These are phyloP conservation scores for Seira musarum DNA, from an alignment of 2,888 invertebrate species.

Conservation along the genomic window DNA sequence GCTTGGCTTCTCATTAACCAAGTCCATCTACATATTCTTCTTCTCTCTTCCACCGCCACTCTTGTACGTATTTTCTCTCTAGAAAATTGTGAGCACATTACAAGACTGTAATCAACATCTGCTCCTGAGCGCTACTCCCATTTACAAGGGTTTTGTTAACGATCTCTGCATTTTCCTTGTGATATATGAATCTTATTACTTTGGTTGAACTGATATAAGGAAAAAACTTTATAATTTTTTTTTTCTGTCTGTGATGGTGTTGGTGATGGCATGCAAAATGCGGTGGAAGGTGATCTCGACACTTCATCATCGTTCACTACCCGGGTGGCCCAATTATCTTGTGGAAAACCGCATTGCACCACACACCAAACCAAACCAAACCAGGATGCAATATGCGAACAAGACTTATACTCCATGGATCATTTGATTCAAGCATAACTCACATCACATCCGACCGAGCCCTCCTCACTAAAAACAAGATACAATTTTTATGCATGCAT, in stretches of 20 bases:
- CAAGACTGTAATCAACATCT: constrained; percentile 49
- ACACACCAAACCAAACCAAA: too few relatives aligned
- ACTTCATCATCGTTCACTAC: constrained; percentile 70
- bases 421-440: constrained; percentile 69
- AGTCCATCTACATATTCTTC: too few relatives aligned
- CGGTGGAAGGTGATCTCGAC: constrained; percentile 70
- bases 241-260: constrained; percentile 8
- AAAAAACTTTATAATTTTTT: constrained; percentile 11
- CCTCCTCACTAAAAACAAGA: too few relatives aligned
- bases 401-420: constrained; percentile 69
- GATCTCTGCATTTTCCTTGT: too few relatives aligned
- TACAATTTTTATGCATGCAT: constrained; percentile 48
- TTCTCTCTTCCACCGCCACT: too few relatives aligned
- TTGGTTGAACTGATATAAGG: constrained; percentile 6
- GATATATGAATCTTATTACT: background rate
- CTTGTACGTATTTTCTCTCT: too few relatives aligned
- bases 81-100: constrained; percentile 43
- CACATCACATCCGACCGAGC: too few relatives aligned
- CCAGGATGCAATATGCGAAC: too few relatives aligned
- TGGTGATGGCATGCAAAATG: constrained; percentile 69
- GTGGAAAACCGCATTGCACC: constrained; percentile 69
- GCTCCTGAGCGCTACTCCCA: constrained; percentile 19
- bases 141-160: constrained; percentile 39
- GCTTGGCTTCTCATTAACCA: too few relatives aligned
- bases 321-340: constrained; percentile 70